Conservation (phyloP, 2,113 vertebrate species). For the Myiozetetes cayanensis region DNA sequence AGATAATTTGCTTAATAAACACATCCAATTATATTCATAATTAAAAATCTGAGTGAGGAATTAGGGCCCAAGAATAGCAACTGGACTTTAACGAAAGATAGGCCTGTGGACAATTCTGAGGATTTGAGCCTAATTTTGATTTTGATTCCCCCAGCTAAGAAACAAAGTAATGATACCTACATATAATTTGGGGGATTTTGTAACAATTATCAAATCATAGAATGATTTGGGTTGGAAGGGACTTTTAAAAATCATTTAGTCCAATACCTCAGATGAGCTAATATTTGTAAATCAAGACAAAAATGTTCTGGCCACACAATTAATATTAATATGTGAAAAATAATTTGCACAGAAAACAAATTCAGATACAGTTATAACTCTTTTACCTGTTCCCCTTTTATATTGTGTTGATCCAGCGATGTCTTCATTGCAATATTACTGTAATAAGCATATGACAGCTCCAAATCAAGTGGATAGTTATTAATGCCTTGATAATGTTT, state of each 20-base stretch:
- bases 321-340: background rate
- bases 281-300: background rate
- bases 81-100: background rate
- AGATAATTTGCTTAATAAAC: background rate
- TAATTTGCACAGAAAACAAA: background rate
- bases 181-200: background rate
- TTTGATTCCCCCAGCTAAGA: background rate
- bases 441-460: constrained; percentile 87
- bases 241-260: background rate
- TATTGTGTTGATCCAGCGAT: constrained; percentile 69
- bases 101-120: background rate
- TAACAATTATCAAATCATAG: background rate
- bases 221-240: background rate
- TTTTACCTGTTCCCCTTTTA: constrained; percentile 79
- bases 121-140: background rate
- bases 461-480: constrained; percentile 82
- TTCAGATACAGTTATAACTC: background rate
- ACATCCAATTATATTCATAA: background rate
- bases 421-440: constrained; percentile 84
- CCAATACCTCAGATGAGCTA: background rate
- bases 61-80: background rate
- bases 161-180: background rate
- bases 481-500: constrained; percentile 90
- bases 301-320: background rate
- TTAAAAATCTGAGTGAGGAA: background rate